Conservation (phyloP, 2,113 vertebrate species). For the Megaceryle maxima region DNA sequence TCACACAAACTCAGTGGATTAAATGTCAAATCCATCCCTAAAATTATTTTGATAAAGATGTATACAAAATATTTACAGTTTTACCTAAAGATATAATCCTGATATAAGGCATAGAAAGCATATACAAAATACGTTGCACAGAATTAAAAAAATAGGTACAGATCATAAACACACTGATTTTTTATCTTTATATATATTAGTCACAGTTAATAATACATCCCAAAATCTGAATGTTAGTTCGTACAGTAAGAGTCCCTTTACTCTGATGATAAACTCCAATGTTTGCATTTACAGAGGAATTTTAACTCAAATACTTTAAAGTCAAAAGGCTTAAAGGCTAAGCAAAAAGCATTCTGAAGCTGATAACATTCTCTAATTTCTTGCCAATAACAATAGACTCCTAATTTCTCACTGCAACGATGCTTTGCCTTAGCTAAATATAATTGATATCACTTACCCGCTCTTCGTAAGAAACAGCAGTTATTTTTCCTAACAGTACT, state of each 20-base stretch:
- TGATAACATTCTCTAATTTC: constrained; percentile 11
- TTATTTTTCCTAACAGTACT: constrained; percentile 68
- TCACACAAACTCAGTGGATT: not conserved
- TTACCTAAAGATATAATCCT: not conserved
- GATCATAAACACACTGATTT: not conserved
- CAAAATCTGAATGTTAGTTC: not conserved
- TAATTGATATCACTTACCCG: constrained; percentile 72
- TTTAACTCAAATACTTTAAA: not conserved
- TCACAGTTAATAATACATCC: not conserved
- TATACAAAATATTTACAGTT: not conserved
- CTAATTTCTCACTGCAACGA: constrained; percentile 4
- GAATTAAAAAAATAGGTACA: not conserved
- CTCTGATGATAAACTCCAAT: not conserved
- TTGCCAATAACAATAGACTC: constrained; percentile 41
- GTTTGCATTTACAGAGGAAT: not conserved
- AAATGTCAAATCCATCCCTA: not conserved
- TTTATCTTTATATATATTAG: not conserved
- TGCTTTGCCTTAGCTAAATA: constrained; percentile 15
- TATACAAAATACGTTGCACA: not conserved
- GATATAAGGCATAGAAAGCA: not conserved
- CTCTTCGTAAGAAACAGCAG: constrained; percentile 55
- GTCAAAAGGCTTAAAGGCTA: not conserved
- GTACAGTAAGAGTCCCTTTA: not conserved
- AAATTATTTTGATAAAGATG: not conserved
- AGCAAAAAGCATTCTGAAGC: constrained; percentile 10